phyloP scores from a whole-genome alignment of 2,888 invertebrate species.

The Ophion costatus region DNA sequence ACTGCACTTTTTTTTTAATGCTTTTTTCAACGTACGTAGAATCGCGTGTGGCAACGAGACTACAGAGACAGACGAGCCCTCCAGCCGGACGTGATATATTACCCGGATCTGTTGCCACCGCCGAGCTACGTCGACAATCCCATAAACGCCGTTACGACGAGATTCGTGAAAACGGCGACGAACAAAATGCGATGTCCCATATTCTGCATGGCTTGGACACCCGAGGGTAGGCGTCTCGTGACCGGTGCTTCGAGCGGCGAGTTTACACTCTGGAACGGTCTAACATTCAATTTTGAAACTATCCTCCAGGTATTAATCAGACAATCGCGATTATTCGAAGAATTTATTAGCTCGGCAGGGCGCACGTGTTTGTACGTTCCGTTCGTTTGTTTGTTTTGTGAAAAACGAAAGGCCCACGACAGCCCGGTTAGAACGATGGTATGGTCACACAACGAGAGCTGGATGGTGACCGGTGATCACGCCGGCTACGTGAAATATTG shows the following conservation, averaged over 20 bases:
- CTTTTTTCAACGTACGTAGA: constrained; percentile 83
- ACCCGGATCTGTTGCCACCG: constrained; percentile 96
- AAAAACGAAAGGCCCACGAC: constrained; percentile 94
- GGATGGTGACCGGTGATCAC: constrained; percentile 99
- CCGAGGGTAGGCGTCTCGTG: constrained; percentile 98
- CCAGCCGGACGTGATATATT: constrained; percentile 98
- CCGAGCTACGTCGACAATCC: constrained; percentile 97
- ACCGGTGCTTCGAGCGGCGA: constrained; percentile 99
- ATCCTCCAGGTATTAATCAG: constrained; percentile 93
- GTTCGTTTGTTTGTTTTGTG: constrained; percentile 24
- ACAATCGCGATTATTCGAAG: background rate
- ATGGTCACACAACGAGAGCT: constrained; percentile 99
- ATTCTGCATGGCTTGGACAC: constrained; percentile 99
- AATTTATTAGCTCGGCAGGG: background rate
- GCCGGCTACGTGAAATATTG: constrained; percentile 99
- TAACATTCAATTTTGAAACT: constrained; percentile 99
- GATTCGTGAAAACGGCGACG: constrained; percentile 99
- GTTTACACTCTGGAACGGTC: constrained; percentile 99
- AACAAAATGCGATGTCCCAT: constrained; percentile 99
- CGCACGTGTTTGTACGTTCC: constrained; percentile 15
- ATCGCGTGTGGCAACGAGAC: constrained; percentile 98
- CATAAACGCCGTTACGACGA: constrained; percentile 96
- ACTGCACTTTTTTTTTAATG: constrained; percentile 14
- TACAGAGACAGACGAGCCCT: constrained; percentile 94
- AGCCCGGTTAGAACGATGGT: constrained; percentile 99